Conservation (phyloP, 2,888 invertebrate species). For the Drosophila eohydei region DNA sequence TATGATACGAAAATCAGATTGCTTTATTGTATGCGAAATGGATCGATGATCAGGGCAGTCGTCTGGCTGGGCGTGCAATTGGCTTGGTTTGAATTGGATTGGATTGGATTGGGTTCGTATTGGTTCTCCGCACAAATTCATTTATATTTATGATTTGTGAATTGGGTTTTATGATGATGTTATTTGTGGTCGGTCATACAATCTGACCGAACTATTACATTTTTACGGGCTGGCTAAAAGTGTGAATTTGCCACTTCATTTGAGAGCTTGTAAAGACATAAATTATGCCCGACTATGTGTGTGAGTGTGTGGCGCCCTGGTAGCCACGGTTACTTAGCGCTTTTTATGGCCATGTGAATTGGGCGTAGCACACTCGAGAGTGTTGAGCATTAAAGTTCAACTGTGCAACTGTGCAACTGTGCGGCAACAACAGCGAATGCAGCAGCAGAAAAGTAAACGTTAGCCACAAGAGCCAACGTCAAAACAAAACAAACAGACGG, state of each 20-base stretch:
- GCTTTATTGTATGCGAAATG: slow-evolving; percentile 79
- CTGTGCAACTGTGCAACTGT: slow-evolving; percentile 40
- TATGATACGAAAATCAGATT: slow-evolving; percentile 79
- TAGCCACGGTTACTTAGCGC: slow-evolving; percentile 56
- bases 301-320: slow-evolving; percentile 27
- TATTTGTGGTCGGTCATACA: slow-evolving; percentile 53
- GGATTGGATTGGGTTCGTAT: slow-evolving; percentile 26
- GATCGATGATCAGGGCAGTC: slow-evolving; percentile 57
- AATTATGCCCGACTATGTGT: slow-evolving; percentile 48
- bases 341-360: slow-evolving; percentile 73
- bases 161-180: slow-evolving; percentile 82
- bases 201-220: slow-evolving; percentile 69
- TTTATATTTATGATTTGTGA: slow-evolving; percentile 84
- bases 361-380: slow-evolving; percentile 56
- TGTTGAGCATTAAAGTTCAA: slow-evolving; percentile 67
- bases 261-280: slow-evolving; percentile 76
- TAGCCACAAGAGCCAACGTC: slow-evolving; percentile 62
- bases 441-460: slow-evolving; percentile 25
- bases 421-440: slow-evolving; percentile 14
- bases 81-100: slow-evolving; percentile 24
- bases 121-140: slow-evolving; percentile 64
- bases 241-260: slow-evolving; percentile 83
- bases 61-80: slow-evolving; percentile 46
- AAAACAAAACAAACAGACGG: slow-evolving; percentile 62
- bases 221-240: slow-evolving; percentile 74